Evolutionary conservation across 2,113 vertebrate genomes (phyloP), one percentile per base, ranked within the genome.

Genomic region (Pristiophorus japonicus): DNA sequence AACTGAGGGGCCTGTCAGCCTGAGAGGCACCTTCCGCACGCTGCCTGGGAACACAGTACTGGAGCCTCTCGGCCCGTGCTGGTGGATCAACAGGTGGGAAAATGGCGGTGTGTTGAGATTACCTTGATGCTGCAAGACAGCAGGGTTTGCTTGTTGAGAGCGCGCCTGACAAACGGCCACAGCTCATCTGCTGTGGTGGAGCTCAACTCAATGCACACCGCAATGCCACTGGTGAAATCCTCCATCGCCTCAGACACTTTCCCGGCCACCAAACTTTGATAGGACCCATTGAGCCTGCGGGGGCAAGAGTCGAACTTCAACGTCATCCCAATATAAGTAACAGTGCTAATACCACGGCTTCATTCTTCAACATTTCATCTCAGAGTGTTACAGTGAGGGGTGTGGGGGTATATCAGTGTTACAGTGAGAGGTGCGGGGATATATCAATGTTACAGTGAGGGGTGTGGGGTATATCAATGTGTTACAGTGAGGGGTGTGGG

Each of bases 221-320:
- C 98, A 8, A 98, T 98, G 45, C 98, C 98, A 0, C 98, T 98
- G 0, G 98, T 98, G 96, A 98, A 98, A 94, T 98, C 98, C 96
- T 98, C 98, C 98, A 98, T 98, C 22, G 97, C 98, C 96, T 98
- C 98, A 0, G 98, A 98, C 93, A 98, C 98, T 65, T 97, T 98
- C 0, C 98, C 98, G 8, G 98, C 98, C 93, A 97, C 97, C 96
- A 98, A 97, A 96, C 97, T 97, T 66, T 96, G 96, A 0, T 98
- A 98, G 27, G 96, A 97, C 22, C 98, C 98, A 0, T 97, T 96
- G 42, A 98, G 96, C 97, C 98, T 98, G 95, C 7, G 38, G 18
- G 14, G 24, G 38, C 63, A 27, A 75, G 88, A 92, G 3, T 24
- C 0, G 11, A 12, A 45, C 38, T n/a, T 78, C 75, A 78, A n/a